These are phyloP conservation scores for Zapornia atra DNA, from an alignment of 2,113 vertebrate species.

Conservation along the genomic window DNA sequence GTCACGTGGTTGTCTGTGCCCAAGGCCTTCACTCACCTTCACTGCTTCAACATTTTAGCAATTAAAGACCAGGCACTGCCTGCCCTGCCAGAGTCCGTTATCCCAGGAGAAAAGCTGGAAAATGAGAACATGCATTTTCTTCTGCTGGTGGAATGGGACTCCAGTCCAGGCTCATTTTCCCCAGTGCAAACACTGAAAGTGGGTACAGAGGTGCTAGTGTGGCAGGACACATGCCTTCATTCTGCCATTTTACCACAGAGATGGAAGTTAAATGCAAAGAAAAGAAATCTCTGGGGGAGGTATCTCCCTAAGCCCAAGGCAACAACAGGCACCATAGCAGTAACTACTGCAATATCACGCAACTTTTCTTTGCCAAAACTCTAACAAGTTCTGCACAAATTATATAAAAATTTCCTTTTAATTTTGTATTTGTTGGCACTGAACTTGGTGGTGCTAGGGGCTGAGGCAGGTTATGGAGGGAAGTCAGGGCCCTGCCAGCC, in stretches of 20 bases:
- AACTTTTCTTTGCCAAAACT: not conserved
- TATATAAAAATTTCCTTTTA: not conserved
- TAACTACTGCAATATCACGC: not conserved
- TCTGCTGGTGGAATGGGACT: not conserved
- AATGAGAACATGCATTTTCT: rapidly evolving
- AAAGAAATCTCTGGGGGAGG: not conserved
- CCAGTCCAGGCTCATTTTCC: not conserved
- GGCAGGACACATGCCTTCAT: not conserved
- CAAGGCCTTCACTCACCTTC: not conserved
- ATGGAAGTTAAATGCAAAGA: not conserved
- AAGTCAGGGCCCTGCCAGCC: rapidly evolving
- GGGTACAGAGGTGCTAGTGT: rapidly evolving
- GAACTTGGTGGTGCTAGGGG: rapidly evolving
- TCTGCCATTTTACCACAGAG: not conserved
- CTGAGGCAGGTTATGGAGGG: rapidly evolving
- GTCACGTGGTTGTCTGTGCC: rapidly evolving
- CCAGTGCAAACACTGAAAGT: rapidly evolving
- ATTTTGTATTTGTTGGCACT: not conserved
- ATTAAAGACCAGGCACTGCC: not conserved
- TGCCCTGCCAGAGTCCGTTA: not conserved
- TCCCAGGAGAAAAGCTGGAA: not conserved
- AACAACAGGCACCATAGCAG: not conserved
- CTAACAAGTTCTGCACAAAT: not conserved
- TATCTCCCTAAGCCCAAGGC: not conserved
- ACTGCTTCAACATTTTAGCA: rapidly evolving